phyloP scores from a whole-genome alignment of 1,140 invertebrate genomes.

The Brachystomella parvula region DNA sequence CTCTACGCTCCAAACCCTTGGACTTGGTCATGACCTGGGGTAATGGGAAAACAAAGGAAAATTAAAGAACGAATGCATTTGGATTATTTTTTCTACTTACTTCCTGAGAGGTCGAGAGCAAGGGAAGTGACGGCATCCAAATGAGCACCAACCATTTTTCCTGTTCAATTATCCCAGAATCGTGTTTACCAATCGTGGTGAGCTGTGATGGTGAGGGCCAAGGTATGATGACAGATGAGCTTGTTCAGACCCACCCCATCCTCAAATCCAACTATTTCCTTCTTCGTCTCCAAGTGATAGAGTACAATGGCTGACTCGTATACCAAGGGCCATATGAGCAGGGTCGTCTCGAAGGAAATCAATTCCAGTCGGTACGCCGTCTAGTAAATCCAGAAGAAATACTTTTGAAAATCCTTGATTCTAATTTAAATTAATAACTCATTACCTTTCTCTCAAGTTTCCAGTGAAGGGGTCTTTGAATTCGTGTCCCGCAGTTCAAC shows the following conservation, averaged over 20 bases:
- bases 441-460: conserved; percentile 68
- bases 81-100: conserved; percentile 45
- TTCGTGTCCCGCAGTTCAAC: conserved; percentile 86
- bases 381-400: conserved; percentile 42
- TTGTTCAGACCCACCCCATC: conserved; percentile 47
- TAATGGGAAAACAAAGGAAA: too few relatives aligned
- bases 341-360: conserved; percentile 91
- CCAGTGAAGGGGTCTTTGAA: conserved; percentile 64
- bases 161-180: conserved; percentile 94
- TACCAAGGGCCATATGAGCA: conserved; percentile 81
- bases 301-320: conserved; percentile 81
- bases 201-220: conserved; percentile 89
- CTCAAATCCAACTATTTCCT: conserved; percentile 67
- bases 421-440: background rate
- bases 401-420: background rate
- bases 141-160: conserved; percentile 97
- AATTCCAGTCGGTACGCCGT: conserved; percentile 81
- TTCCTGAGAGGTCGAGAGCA: conserved; percentile 95
- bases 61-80: background rate
- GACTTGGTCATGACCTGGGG: conserved; percentile 88
- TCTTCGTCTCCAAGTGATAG: conserved; percentile 83
- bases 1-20: conserved; percentile 98
- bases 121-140: conserved; percentile 95
- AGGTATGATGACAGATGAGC: conserved; percentile 90
- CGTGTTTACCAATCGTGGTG: conserved; percentile 97